These are phyloP conservation scores for Gonocerus acuteangulatus DNA, from an alignment of 2,888 invertebrate genomes.

Conservation along the genomic window DNA sequence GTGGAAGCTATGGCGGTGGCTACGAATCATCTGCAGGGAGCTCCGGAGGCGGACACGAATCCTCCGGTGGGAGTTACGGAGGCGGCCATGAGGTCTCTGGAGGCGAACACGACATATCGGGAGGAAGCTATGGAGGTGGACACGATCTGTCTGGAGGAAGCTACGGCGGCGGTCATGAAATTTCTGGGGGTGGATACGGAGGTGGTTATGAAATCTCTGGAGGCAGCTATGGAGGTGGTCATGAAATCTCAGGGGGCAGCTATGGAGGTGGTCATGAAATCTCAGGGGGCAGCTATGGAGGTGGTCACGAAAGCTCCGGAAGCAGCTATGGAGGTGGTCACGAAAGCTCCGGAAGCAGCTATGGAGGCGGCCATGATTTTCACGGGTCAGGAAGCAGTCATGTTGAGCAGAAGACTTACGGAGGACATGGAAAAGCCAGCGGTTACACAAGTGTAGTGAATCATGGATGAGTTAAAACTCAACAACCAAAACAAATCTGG, in stretches of 20 bases:
- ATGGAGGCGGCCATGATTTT: conserved; percentile 3
- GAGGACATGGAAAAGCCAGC: conserved; percentile 24
- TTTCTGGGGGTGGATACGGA: not conserved
- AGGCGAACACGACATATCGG: not conserved
- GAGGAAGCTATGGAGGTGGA: not conserved
- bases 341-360: conserved; percentile 25
- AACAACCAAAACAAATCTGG: not conserved
- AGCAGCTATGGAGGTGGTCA: not conserved
- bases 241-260: not conserved
- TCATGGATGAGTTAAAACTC: conserved; percentile 28
- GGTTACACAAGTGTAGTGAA: conserved; percentile 32
- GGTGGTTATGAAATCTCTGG: not conserved
- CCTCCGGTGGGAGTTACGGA: not conserved
- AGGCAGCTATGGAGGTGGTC: not conserved
- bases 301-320: not conserved
- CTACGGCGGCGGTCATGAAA: not conserved
- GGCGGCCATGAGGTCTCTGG: not conserved
- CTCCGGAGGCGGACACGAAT: not conserved
- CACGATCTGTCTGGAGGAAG: not conserved
- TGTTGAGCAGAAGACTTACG: conserved; percentile 31
- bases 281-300: not conserved
- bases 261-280: not conserved
- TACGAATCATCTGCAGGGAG: not conserved
- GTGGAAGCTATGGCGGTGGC: not conserved
- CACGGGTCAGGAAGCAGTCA: conserved; percentile 32